A percentile compares a stretch with the other conserved stretches of the same genome.
Conservation (phyloP, 2,888 invertebrate genomes). For the Stomorhina lunata region DNA sequence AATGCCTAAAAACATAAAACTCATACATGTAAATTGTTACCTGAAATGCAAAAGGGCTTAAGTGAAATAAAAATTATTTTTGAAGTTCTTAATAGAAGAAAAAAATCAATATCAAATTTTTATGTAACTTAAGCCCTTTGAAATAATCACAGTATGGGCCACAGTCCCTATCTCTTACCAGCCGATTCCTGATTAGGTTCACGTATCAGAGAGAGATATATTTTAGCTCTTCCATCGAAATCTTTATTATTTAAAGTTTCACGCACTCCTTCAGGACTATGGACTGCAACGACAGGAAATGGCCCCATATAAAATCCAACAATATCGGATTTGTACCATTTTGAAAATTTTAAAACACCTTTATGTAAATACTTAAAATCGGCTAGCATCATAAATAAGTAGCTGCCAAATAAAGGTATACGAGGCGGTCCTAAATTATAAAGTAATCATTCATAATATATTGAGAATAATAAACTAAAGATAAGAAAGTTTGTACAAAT, state of each 20-base stretch:
- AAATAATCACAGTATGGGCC: too few relatives aligned
- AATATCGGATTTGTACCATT: slow-evolving; percentile 83
- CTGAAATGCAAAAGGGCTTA: too few relatives aligned
- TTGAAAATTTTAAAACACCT: slow-evolving; percentile 81
- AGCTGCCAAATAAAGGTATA: slow-evolving; percentile 84
- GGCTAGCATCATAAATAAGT: slow-evolving; percentile 82
- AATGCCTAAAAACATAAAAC: slow-evolving; percentile 80
- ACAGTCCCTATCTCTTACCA: slow-evolving; percentile 69
- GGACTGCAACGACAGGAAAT: slow-evolving; percentile 81
- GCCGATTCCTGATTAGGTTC: slow-evolving; percentile 77
- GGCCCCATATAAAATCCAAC: slow-evolving; percentile 83
- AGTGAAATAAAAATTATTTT: too few relatives aligned
- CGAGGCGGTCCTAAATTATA: slow-evolving; percentile 82
- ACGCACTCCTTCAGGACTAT: slow-evolving; percentile 81
- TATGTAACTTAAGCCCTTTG: neutral
- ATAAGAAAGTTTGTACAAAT: too few relatives aligned
- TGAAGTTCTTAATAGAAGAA: too few relatives aligned
- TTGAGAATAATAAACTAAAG: too few relatives aligned
- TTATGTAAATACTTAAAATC: slow-evolving; percentile 81
- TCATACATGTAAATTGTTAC: neutral
- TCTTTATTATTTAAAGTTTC: slow-evolving; percentile 83
- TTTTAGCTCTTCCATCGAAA: slow-evolving; percentile 83
- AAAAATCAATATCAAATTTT: too few relatives aligned
- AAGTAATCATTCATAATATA: slow-evolving; percentile 1
- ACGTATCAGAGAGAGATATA: slow-evolving; percentile 80